Conservation (phyloP, 2,113 vertebrate species). For the Archilochus colubris region DNA sequence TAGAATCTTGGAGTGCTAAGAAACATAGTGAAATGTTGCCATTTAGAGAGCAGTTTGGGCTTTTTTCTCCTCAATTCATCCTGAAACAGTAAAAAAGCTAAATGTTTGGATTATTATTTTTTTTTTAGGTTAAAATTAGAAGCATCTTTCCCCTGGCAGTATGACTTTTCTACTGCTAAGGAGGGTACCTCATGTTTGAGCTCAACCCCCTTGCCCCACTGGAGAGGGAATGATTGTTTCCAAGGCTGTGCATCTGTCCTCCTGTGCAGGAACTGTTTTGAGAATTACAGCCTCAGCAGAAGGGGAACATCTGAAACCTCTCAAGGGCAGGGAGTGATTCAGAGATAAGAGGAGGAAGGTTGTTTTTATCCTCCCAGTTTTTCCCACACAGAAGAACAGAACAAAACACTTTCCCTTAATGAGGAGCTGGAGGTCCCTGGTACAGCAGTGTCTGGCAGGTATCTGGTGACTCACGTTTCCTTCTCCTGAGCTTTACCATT, state of each 20-base stretch:
- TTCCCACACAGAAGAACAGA: not conserved
- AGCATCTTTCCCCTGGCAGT: not conserved
- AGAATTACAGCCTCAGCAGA: not conserved
- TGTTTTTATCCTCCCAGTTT: not conserved
- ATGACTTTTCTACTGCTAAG: rapidly evolving
- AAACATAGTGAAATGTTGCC: not conserved
- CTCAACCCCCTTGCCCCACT: not conserved
- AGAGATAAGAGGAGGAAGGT: slow-evolving; percentile 12
- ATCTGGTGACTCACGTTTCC: not conserved
- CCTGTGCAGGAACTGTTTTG: not conserved
- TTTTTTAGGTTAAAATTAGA: not conserved
- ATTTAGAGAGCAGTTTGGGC: not conserved
- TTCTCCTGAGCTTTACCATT: not conserved
- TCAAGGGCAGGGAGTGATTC: not conserved
- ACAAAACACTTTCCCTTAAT: rapidly evolving
- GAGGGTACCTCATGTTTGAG: rapidly evolving
- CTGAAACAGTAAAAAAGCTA: not conserved
- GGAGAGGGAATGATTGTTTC: not conserved
- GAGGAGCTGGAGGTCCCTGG: not conserved
- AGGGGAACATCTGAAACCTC: not conserved
- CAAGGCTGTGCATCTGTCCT: not conserved
- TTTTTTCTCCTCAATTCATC: not conserved
- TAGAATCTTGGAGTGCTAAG: not conserved
- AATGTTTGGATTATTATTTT: not conserved
- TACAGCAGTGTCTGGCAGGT: not conserved